phyloP scores from a whole-genome alignment of 1,140 invertebrate genomes.

The Hypothenemus hampei region DNA sequence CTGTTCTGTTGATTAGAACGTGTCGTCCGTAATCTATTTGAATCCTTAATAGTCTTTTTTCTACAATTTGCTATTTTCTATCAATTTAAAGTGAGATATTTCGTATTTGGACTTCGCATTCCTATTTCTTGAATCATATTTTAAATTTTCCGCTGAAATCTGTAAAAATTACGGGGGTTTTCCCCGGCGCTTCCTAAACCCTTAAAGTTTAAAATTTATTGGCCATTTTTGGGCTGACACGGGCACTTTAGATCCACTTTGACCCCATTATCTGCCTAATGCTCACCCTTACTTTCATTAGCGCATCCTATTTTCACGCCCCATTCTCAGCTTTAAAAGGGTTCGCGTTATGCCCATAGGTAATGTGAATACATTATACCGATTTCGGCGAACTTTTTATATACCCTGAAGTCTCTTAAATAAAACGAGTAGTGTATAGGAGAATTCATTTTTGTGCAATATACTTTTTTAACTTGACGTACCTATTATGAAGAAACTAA shows the following conservation, averaged over 20 bases:
- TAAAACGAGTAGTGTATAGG: too few species aligned
- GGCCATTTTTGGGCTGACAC: constrained; percentile 24
- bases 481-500: not conserved
- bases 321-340: constrained; percentile 21
- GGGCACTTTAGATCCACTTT: constrained; percentile 25
- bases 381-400: constrained; percentile 1
- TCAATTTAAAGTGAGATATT: not conserved
- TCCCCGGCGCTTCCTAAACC: constrained; percentile 5
- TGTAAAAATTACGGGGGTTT: constrained; percentile 11
- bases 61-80: not conserved
- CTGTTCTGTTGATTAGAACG: too few species aligned
- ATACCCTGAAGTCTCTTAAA: not conserved
- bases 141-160: constrained; percentile 14
- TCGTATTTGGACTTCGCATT: not conserved
- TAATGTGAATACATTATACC: constrained; percentile 6
- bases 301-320: constrained; percentile 24
- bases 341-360: constrained; percentile 14
- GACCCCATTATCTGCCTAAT: constrained; percentile 28
- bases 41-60: too few species aligned
- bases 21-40: too few species aligned
- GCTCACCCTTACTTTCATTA: constrained; percentile 30
- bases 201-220: constrained; percentile 27
- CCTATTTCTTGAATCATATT: constrained; percentile 1
- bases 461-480: not conserved
- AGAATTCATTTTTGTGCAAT: not conserved